Evolutionary conservation across 2,888 invertebrate species (phyloP), one percentile per base, ranked within the genome.

Genomic region (Ennomos quercinarius): DNA sequence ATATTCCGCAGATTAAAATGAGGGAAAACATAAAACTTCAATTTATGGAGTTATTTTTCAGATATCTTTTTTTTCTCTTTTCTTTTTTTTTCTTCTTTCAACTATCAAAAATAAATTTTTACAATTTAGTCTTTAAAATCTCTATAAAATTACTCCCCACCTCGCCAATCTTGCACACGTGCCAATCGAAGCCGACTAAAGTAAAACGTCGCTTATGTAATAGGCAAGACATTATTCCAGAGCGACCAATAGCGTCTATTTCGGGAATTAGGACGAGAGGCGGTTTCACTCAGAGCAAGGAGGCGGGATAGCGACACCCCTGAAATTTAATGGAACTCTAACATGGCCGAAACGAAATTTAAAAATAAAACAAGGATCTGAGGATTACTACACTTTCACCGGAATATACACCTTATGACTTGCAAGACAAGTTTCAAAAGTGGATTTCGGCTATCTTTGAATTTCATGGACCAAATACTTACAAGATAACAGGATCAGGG

Each of bases 211-310:
- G 68, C 61, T 74, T 72, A 76, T 77, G 74, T 84, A 80, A 86
- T 86, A 87, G 86, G 81, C 76, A 78, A 87, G 51, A 81, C 82
- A 81, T 82, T 78, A 78, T 73, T 72, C 71, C 42, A 62, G 68
- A 71, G 72, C 84, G 73, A 78, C 91, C 91, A 91, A 91, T 91
- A 80, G 77, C 78, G 74, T 77, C 78, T 84, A 83, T 84, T 87
- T 81, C 71, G 78, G 82, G 83, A 85, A 78, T 78, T 68, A 74
- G 74, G 72, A 63, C 77, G 73, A 80, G 83, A 86, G 88, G 88
- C 86, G 86, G 85, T 74, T 78, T 79, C 73, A 71, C 66, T 66
- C 70, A 4, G 46, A 46, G 10, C 55, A 61, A 66, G 80, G 80
- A 82, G 84, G 83, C 78, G 83, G 80, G 82, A 82, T 73, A 76